Evolutionary conservation across 1,140 invertebrate species (phyloP).

Genomic region (Argopecten irradians): DNA sequence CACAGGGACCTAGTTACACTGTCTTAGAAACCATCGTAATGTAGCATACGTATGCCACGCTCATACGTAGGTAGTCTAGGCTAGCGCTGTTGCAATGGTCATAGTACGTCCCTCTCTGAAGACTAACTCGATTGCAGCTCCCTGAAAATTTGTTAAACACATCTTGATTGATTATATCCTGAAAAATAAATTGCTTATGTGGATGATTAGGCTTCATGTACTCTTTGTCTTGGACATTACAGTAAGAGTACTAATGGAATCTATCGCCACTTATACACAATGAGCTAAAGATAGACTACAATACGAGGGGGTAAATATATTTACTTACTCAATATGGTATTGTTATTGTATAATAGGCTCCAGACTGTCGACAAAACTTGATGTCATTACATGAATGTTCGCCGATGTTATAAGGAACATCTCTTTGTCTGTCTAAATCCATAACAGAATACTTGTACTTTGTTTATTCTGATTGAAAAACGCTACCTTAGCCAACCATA

Average conservation of each 20-base stretch:
- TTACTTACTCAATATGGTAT: no score
- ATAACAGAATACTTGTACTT: no score
- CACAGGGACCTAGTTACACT: neutral
- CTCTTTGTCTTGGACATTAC: neutral
- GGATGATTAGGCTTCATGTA: neutral
- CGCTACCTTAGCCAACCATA: no score
- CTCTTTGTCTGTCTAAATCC: no score
- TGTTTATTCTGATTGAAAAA: no score
- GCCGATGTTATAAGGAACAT: no score
- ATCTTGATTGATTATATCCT: neutral
- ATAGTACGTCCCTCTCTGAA: neutral
- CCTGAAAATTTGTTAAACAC: neutral
- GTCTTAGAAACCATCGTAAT: neutral
- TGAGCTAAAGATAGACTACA: no score
- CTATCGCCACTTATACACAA: neutral
- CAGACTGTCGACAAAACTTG: no score
- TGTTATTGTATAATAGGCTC: no score
- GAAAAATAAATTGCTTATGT: neutral
- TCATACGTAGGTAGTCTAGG: neutral
- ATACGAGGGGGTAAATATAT: no score
- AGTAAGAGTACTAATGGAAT: neutral
- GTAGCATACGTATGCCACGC: neutral
- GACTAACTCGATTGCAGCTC: neutral
- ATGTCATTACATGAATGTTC: no score
- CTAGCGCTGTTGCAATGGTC: neutral